Evolutionary conservation across 2,888 invertebrate genomes (phyloP), one percentile per base, ranked within the genome.

Genomic region (Tinea semifulvella): DNA sequence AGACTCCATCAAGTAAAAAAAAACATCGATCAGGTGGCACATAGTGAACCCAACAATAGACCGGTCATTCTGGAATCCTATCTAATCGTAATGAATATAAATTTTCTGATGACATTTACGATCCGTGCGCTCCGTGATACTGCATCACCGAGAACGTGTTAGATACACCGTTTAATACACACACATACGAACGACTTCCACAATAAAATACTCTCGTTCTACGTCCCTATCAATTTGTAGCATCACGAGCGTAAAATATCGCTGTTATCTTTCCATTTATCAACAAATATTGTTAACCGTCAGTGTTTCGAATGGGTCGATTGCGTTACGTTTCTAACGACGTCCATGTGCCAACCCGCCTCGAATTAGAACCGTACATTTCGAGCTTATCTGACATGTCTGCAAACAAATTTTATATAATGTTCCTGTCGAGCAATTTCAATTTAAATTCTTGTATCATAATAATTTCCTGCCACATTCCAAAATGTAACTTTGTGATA

Each of bases 71-170:
- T 74, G 66, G 61, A 58, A 64, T 65, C 66, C 69, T 77, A 77
- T 79, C 79, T 77, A 77, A 77, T 76, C 77, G 79, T 76, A 73
- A 75, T 79, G 74, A 76, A 79, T 77, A 80, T 80, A 80, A 79
- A 80, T 80, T 77, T 77, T 74, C 71, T 68, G 72, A 76, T 76
- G 79, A 79, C 79, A 75, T 80, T 79, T 76, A 80, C 75, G 79
- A 77, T 72, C 73, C 66, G 59, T 63, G 63, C 71, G 63, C 72
- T 62, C 69, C 67, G 66, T 73, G 75, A 72, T 74, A 75, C 68
- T 61, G 68, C 66, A 66, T 71, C 69, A 64, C 68, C 67, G 68
- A 16, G 17, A 64, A 68, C 65, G 64, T 65, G 67, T 71, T 66
- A 66, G 70, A 68, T 63, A 58, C 58, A 61, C 54, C 61, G 64